Percentiles rank a stretch among this genome's conserved stretches.
phyloP scores from a whole-genome alignment of 2,797 vertebrate species.

The Typhlichthys subterraneus region DNA sequence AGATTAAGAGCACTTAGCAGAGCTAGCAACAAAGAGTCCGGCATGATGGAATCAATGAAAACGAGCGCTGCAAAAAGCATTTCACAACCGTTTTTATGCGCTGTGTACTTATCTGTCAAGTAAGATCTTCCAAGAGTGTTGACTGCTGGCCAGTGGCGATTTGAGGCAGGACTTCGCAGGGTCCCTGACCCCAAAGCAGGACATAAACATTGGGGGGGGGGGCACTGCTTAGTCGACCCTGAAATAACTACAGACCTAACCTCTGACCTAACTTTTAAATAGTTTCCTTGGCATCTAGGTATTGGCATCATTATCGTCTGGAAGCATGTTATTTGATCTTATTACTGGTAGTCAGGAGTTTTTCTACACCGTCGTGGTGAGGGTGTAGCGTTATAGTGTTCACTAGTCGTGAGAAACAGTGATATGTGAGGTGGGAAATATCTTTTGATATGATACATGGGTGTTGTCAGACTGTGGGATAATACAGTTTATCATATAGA shows the following conservation, averaged over 20 bases:
- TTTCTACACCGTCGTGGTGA: neutral
- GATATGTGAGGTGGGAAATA: slow-evolving; percentile 28
- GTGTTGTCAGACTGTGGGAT: neutral
- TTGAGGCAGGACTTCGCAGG: neutral
- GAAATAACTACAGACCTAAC: slow-evolving; percentile 1
- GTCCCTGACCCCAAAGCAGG: slow-evolving; percentile 9
- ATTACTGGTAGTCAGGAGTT: neutral
- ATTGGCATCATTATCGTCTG: neutral
- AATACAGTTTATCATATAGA: slow-evolving; percentile 18
- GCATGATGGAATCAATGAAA: slow-evolving; percentile 41
- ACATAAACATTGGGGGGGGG: slow-evolving; percentile 11
- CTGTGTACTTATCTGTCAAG: slow-evolving; percentile 19
- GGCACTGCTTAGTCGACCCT: neutral
- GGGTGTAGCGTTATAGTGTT: slow-evolving; percentile 16
- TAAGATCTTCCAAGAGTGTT: slow-evolving; percentile 1
- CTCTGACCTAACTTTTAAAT: slow-evolving; percentile 26
- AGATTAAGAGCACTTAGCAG: slow-evolving; percentile 38
- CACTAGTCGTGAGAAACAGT: slow-evolving; percentile 10
- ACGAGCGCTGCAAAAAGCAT: slow-evolving; percentile 19
- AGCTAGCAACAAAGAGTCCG: slow-evolving; percentile 6
- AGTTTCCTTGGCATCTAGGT: slow-evolving; percentile 9
- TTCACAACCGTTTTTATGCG: slow-evolving; percentile 12
- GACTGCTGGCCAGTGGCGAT: neutral
- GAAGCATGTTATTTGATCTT: neutral
- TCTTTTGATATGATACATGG: slow-evolving; percentile 20